Evolutionary conservation across 2,888 invertebrate species (phyloP).

Genomic region (Falcaria lacertinaria): DNA sequence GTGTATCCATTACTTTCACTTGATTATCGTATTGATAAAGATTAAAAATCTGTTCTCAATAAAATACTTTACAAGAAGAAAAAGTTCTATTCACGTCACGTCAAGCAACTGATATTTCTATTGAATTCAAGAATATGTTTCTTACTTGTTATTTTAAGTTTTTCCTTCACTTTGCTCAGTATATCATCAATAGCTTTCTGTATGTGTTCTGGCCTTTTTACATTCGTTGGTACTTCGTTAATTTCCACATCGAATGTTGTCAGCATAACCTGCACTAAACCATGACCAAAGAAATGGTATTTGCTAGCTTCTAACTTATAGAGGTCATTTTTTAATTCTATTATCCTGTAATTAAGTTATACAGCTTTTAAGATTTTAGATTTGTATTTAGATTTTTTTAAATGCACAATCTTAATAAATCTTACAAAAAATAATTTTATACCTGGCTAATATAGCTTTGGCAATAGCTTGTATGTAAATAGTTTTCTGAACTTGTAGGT

Average conservation of each 20-base stretch:
- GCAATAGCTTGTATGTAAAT: conserved; percentile 35
- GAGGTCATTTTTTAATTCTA: conserved; percentile 49
- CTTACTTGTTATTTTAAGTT: conserved; percentile 16
- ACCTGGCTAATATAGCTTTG: conserved; percentile 44
- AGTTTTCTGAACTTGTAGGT: conserved; percentile 58
- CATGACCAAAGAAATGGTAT: conserved; percentile 39
- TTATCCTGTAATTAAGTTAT: conserved; percentile 34
- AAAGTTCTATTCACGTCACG: too few species aligned
- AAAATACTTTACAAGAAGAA: too few species aligned
- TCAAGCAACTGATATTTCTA: too few species aligned
- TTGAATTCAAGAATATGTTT: too few species aligned
- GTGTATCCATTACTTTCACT: too few species aligned
- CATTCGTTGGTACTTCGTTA: conserved; percentile 24
- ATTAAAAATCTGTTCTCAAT: too few species aligned
- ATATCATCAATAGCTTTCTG: conserved; percentile 27
- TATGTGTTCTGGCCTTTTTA: conserved; percentile 28
- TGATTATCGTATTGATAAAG: too few species aligned
- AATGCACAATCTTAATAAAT: too few species aligned
- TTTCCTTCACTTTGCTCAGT: conserved; percentile 28
- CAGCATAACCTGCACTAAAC: conserved; percentile 33
- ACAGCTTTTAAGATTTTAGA: too few species aligned
- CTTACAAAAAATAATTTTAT: neutral
- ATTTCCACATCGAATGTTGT: conserved; percentile 43
- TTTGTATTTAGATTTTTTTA: too few species aligned
- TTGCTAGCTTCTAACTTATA: conserved; percentile 42